Evolutionary conservation across 2,797 vertebrate genomes (phyloP), one percentile per base, ranked within the genome.

Genomic region (Pseudopleuronectes americanus): DNA sequence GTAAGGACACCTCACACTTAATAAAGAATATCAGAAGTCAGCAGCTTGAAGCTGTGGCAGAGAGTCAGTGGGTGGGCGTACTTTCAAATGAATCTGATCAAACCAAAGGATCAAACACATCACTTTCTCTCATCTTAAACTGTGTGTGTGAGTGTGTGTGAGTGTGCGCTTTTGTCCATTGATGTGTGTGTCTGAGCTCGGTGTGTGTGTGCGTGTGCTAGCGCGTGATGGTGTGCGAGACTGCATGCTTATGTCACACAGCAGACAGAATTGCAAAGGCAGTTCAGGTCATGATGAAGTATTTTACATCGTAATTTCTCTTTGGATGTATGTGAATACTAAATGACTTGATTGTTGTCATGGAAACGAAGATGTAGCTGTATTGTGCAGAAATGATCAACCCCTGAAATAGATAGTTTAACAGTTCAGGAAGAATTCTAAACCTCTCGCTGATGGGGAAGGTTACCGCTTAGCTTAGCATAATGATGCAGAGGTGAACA

Each of bases 1-100:
- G 96, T 97, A 94, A 96, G 96, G 13, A 82, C 54, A 23, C 56
- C 60, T 83, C 26, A 7, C 9, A 59, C 16, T 56, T 9, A 10
- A 57, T 79, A 66, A 67, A 64, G 68, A 77, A 28, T 68, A 77
- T 38, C 10, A 21, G 13, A 71, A 12, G 8, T 36, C 49, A 43
- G 58, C 45, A 76, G 69, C 81, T 68, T 43, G 24, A 67, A 65
- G 75, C 73, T 49, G 71, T 52, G 74, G 70, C 75, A 56, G 52
- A 8, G 64, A 45, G 69, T 52, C 28, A 55, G 57, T 68, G 75
- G 76, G 70, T 66, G 71, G 77, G 65, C 17, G 19, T 53, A 68
- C 80, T 81, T 74, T 85, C 69, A 80, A 71, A 68, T 81, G 68
- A 81, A 61, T 80, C 21, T 26, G 61, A 89, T 89, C 71, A 89